Evolutionary conservation across 2,797 vertebrate species (phyloP).

Genomic region (Nannoperca australis): DNA sequence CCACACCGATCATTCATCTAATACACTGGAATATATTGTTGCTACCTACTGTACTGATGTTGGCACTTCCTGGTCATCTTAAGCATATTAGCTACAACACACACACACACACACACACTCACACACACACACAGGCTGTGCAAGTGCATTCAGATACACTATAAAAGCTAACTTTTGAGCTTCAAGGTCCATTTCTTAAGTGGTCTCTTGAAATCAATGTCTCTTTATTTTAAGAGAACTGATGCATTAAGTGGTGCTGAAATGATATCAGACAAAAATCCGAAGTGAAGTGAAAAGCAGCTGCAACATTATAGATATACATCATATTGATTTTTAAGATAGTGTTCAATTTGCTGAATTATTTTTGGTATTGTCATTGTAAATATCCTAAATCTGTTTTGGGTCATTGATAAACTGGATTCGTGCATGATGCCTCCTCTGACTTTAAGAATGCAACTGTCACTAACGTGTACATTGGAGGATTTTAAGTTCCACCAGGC

Average conservation of each 20-base stretch:
- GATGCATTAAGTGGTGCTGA: neutral
- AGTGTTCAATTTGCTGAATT: slow-evolving; percentile 9
- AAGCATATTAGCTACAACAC: neutral
- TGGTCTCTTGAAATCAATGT: neutral
- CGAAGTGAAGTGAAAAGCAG: slow-evolving; percentile 10
- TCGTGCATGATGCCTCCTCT: neutral
- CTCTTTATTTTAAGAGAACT: neutral
- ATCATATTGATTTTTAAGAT: neutral
- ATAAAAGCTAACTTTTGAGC: neutral
- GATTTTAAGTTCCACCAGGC: slow-evolving; percentile 18
- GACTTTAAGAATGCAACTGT: slow-evolving; percentile 11
- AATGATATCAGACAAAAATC: slow-evolving; percentile 1
- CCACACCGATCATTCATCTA: neutral
- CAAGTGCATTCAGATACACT: neutral
- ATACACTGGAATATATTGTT: neutral
- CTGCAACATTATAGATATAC: neutral
- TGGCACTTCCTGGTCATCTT: neutral
- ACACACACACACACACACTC: neutral
- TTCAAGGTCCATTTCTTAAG: neutral
- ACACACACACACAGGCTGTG: neutral
- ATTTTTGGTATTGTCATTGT: neutral
- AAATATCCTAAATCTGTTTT: slow-evolving; percentile 11
- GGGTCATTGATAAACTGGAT: slow-evolving; percentile 4
- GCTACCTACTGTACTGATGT: neutral
- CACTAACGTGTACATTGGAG: neutral